Evolutionary conservation across 2,113 vertebrate genomes (phyloP).

Genomic region (Petrocephalus microphthalmus): DNA sequence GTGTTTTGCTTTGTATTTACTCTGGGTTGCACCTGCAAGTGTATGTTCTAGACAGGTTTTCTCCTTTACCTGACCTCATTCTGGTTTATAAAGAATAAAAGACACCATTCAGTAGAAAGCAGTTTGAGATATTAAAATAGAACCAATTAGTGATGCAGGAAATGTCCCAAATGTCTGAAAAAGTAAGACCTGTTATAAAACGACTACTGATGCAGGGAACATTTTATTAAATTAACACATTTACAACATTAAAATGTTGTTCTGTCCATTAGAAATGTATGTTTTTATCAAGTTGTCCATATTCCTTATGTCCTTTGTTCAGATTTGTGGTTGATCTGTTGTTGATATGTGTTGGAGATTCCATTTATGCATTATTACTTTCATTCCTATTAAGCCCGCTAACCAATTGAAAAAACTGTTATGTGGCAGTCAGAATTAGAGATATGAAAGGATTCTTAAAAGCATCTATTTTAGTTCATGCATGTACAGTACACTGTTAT

Average conservation of each 20-base stretch:
- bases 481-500: constrained; percentile 50
- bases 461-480: constrained; percentile 65
- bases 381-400: background rate
- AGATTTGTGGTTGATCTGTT: background rate
- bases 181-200: constrained; percentile 15
- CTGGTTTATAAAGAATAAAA: constrained; percentile 1
- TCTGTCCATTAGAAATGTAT: background rate
- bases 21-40: background rate
- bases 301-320: background rate
- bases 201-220: background rate
- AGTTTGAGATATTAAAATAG: constrained; percentile 15
- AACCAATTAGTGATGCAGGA: constrained; percentile 10
- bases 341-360: background rate
- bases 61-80: constrained; percentile 14
- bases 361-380: background rate
- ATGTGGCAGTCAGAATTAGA: background rate
- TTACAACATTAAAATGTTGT: background rate
- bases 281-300: background rate
- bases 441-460: constrained; percentile 56
- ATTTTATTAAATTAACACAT: background rate
- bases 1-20: background rate
- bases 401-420: background rate
- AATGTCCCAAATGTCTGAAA: constrained; percentile 12
- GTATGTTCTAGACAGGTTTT: background rate
- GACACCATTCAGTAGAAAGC: background rate